Evolutionary conservation across 2,888 invertebrate genomes (phyloP).

Genomic region (Osedax frankpressi): DNA sequence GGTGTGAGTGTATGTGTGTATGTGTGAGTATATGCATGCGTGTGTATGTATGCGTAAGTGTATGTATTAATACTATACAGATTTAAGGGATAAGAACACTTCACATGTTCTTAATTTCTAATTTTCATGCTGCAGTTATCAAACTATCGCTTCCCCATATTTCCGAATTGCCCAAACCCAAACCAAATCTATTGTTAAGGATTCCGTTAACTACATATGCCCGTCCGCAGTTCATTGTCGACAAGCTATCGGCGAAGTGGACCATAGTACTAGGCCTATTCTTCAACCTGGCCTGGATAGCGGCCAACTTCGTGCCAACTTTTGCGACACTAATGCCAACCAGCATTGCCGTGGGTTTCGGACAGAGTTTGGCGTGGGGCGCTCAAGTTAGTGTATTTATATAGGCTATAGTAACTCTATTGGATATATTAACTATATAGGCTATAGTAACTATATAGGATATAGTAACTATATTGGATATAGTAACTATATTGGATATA

Average conservation of each 20-base stretch:
- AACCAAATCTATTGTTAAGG: too few species aligned
- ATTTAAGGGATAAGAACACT: too few species aligned
- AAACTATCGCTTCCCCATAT: too few species aligned
- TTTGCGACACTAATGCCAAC: conserved; percentile 43
- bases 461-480: too few species aligned
- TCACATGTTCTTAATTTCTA: too few species aligned
- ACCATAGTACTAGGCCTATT: conserved; percentile 40
- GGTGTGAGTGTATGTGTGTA: too few species aligned
- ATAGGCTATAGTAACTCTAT: background rate
- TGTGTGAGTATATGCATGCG: too few species aligned
- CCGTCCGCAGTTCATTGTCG: conserved; percentile 29
- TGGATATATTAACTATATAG: background rate
- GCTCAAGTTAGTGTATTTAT: conserved; percentile 19
- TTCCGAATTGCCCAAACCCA: background rate
- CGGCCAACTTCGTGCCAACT: conserved; percentile 42
- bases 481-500: too few species aligned
- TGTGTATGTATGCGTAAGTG: too few species aligned
- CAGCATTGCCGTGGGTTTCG: conserved; percentile 40
- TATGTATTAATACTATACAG: too few species aligned
- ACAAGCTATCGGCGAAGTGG: conserved; percentile 43
- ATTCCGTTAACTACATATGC: background rate
- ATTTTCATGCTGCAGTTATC: too few species aligned
- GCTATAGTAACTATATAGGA: too few species aligned
- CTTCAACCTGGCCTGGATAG: conserved; percentile 41
- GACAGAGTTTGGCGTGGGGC: conserved; percentile 44